phyloP scores from a whole-genome alignment of 2,797 vertebrate species.

The Crypturellus tataupa region DNA sequence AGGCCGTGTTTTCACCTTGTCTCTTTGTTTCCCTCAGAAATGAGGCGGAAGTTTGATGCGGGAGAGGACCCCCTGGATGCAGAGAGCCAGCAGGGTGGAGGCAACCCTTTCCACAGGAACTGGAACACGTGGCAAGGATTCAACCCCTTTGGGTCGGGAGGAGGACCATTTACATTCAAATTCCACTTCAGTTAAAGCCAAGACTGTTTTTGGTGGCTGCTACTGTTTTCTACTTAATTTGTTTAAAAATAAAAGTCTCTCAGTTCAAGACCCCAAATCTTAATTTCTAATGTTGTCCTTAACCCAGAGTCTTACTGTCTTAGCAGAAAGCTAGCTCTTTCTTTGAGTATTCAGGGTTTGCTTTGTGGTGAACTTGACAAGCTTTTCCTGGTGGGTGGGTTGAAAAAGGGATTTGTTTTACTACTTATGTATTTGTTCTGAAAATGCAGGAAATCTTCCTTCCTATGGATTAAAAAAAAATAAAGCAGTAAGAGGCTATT shows the following conservation, averaged over 20 bases:
- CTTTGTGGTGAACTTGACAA: not conserved
- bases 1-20: not conserved
- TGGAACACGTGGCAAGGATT: conserved; percentile 94
- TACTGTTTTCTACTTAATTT: conserved; percentile 68
- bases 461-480: not conserved
- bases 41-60: conserved; percentile 94
- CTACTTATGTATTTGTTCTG: not conserved
- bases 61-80: conserved; percentile 97
- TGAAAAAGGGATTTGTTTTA: not conserved
- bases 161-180: conserved; percentile 96
- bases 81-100: conserved; percentile 92
- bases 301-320: conserved; percentile 70
- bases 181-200: conserved; percentile 91
- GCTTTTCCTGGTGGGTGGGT: not conserved
- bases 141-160: conserved; percentile 93
- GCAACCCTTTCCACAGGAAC: conserved; percentile 87
- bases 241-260: conserved; percentile 74
- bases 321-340: conserved; percentile 15
- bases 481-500: not conserved
- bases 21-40: conserved; percentile 76
- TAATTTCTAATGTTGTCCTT: conserved; percentile 71
- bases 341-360: not conserved
- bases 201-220: conserved; percentile 67
- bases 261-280: conserved; percentile 70
- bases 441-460: not conserved